phyloP scores from a whole-genome alignment of 2,888 invertebrate genomes.

The Willowsia nigromaculata region DNA sequence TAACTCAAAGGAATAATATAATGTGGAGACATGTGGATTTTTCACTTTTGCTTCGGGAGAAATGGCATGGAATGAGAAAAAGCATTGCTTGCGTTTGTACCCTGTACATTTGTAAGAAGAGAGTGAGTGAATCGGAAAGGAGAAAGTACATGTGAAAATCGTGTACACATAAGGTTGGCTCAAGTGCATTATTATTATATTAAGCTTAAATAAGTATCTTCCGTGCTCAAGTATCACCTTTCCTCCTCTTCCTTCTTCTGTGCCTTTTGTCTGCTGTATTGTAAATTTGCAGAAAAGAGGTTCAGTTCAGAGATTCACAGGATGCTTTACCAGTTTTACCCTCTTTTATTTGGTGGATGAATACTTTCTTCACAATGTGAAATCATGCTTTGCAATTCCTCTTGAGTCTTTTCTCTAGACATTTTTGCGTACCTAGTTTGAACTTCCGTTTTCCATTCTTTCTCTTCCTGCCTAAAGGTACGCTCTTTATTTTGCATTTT shows the following conservation, averaged over 20 bases:
- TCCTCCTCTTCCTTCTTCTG: not conserved
- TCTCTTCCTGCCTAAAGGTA: not conserved
- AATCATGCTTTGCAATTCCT: not conserved
- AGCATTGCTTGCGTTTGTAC: slow-evolving; percentile 4
- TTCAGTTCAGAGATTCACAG: slow-evolving; percentile 6
- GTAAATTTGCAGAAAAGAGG: slow-evolving; percentile 9
- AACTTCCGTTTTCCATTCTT: not conserved
- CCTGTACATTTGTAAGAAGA: not conserved
- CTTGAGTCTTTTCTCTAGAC: not conserved
- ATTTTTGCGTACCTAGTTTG: not conserved
- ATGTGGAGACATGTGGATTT: slow-evolving; percentile 12
- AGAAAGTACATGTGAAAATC: not conserved
- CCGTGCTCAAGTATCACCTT: slow-evolving; percentile 53
- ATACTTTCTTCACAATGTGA: not conserved
- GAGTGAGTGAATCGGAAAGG: not conserved
- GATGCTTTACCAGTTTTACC: slow-evolving; percentile 7
- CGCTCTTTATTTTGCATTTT: not conserved
- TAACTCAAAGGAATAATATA: slow-evolving; percentile 18
- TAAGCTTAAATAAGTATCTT: slow-evolving; percentile 48
- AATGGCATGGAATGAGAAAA: not conserved
- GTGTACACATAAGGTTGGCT: not conserved
- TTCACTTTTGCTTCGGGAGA: not conserved
- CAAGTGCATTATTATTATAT: slow-evolving; percentile 56
- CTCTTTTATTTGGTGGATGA: not conserved
- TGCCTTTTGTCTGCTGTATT: slow-evolving; percentile 25